Conservation (phyloP, 2,888 invertebrate species). For the Bellardia bayeri region DNA sequence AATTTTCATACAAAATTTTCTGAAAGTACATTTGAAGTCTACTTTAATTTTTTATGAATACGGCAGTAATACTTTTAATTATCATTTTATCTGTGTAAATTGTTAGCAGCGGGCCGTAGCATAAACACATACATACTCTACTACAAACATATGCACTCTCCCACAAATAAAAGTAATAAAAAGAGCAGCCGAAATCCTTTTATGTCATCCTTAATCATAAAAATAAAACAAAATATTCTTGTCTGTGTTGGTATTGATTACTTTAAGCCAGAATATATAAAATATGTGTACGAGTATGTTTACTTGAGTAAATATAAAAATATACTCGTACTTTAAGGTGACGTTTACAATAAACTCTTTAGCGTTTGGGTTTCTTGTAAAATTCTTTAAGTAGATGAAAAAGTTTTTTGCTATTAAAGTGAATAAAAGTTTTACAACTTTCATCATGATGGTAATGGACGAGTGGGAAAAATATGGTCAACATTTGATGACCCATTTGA, state of each 20-base stretch:
- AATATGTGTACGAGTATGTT: not conserved
- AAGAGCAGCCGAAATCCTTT: not conserved
- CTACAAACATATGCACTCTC: not conserved
- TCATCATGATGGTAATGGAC: not conserved
- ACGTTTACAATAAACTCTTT: not conserved
- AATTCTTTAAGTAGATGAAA: not conserved
- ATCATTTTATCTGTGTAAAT: not conserved
- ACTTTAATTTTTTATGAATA: no score
- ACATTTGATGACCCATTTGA: not conserved
- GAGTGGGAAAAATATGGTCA: not conserved
- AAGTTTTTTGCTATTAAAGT: not conserved
- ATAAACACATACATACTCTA: not conserved
- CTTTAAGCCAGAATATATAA: not conserved
- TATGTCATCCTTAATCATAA: constrained; percentile 1
- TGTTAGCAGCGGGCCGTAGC: not conserved
- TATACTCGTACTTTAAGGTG: not conserved
- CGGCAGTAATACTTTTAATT: not conserved
- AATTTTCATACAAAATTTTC: no score
- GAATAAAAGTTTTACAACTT: not conserved
- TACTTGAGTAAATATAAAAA: not conserved
- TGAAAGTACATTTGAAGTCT: no score
- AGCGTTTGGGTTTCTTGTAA: not conserved
- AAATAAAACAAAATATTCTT: not conserved
- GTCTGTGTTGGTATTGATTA: no score
- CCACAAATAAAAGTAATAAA: not conserved